Conservation (phyloP, 2,113 vertebrate genomes). For the Microtus oregoni region DNA sequence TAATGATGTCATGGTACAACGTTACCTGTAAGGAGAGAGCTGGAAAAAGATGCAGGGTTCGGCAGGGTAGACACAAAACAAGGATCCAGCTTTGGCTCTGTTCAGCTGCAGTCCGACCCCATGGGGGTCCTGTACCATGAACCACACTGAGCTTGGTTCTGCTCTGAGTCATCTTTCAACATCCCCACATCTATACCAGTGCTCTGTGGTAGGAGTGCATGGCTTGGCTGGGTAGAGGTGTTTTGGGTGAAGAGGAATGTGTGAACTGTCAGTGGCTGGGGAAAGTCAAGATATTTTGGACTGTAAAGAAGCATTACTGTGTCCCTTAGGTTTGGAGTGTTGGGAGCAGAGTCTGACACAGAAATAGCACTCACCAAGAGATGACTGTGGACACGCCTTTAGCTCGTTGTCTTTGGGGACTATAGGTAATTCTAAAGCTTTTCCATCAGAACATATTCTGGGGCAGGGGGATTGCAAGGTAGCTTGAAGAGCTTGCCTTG, state of each 20-base stretch:
- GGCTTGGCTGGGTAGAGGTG: neutral
- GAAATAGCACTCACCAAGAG: neutral
- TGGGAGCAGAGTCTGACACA: neutral
- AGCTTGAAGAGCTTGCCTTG: neutral
- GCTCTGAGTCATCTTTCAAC: neutral
- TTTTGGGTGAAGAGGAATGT: neutral
- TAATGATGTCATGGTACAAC: neutral
- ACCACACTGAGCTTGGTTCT: neutral
- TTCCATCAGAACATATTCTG: neutral
- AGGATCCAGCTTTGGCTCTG: neutral
- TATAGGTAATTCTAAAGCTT: neutral
- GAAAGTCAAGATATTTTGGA: neutral
- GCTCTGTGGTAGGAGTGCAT: neutral
- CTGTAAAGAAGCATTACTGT: accelerated
- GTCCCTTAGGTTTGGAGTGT: neutral
- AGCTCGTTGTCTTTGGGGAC: neutral
- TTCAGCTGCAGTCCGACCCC: neutral
- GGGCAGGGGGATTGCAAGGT: neutral
- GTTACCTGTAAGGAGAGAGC: too few relatives aligned
- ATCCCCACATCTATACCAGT: neutral
- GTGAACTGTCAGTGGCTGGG: neutral
- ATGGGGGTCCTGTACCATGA: neutral
- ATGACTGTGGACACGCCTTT: neutral
- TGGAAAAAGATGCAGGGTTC: neutral
- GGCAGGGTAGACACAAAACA: neutral